Evolutionary conservation across 2,797 vertebrate genomes (phyloP), one percentile per base, ranked within the genome.

Genomic region (Sebastes diaconus): DNA sequence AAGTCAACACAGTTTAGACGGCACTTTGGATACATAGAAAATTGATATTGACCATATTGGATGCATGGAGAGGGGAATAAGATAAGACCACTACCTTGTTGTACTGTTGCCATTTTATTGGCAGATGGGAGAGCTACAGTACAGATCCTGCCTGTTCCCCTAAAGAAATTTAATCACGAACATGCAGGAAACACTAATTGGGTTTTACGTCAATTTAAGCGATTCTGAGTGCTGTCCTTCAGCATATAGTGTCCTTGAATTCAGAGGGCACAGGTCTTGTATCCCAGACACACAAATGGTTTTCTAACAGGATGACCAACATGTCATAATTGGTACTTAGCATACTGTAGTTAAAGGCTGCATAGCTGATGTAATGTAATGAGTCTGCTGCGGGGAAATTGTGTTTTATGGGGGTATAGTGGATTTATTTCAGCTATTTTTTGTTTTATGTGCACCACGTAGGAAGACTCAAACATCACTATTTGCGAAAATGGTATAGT

Each of bases 181-280:
- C 85, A 82, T 88, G 75, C 83, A 90, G 88, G 87, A 92, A 92
- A 85, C 73, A 36, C 80, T 93, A 94, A 95, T 92, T 92, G 68
- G 83, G 88, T 94, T 94, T 93, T 69, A 88, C 87, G 75, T 91
- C 88, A 84, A 86, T 91, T 87, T 88, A 82, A 89, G 89, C 81
- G 76, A 80, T 88, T 92, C 57, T 79, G 80, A 90, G 85, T 80
- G 69, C 79, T 90, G 90, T 88, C 87, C 87, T 92, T 93, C 84
- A 89, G 74, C 61, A 79, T 70, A 75, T 30, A 55, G 39, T 85
- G 88, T 81, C 91, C 88, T 93, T 93, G 79, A 77, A 85, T 84
- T 87, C 54, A 80, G 36, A 88, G 82, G 67, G 79, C 63, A 79
- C 57, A 85, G 66, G 81, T 79, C 68, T 73, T 71, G 67, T 79